These are phyloP conservation scores for Oncorhynchus nerka DNA, from an alignment of 2,113 vertebrate species.

Conservation along the genomic window DNA sequence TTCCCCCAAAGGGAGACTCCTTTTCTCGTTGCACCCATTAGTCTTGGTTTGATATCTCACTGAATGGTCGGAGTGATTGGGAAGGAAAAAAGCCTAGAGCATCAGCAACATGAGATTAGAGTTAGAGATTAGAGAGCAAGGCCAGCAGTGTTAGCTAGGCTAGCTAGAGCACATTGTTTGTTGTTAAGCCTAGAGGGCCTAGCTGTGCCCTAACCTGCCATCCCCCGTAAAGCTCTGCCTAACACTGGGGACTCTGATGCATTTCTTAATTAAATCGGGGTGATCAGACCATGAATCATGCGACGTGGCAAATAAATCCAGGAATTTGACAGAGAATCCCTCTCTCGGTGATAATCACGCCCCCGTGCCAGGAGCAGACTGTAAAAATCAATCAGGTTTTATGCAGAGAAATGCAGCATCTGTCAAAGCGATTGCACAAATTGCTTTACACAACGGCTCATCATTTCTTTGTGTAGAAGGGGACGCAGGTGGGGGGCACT, in stretches of 20 bases:
- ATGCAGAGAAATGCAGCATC: constrained; percentile 26
- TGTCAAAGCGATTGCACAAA: constrained; percentile 30
- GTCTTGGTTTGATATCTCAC: background rate
- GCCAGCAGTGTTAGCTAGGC: background rate
- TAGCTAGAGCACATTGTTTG: background rate
- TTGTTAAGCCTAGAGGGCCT: background rate
- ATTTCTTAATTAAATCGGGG: constrained; percentile 34
- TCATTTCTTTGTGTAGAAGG: constrained; percentile 23
- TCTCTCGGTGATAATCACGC: background rate
- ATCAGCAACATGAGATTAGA: background rate
- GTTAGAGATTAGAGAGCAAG: no score
- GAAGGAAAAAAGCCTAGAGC: background rate
- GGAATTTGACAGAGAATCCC: background rate
- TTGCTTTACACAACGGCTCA: constrained; percentile 15
- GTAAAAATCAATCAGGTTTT: constrained; percentile 40
- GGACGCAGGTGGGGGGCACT: constrained; percentile 3
- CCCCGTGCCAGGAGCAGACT: constrained; percentile 20
- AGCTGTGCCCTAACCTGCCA: constrained; percentile 26
- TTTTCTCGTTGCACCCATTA: background rate
- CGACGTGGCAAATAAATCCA: constrained; percentile 19
- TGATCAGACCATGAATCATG: constrained; percentile 25
- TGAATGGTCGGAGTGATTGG: background rate
- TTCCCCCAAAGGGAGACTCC: background rate
- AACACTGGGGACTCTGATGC: constrained; percentile 20
- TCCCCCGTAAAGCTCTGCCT: constrained; percentile 7